Evolutionary conservation across 2,113 vertebrate species (phyloP), one percentile per base, ranked within the genome.

Genomic region (Pimephales promelas): DNA sequence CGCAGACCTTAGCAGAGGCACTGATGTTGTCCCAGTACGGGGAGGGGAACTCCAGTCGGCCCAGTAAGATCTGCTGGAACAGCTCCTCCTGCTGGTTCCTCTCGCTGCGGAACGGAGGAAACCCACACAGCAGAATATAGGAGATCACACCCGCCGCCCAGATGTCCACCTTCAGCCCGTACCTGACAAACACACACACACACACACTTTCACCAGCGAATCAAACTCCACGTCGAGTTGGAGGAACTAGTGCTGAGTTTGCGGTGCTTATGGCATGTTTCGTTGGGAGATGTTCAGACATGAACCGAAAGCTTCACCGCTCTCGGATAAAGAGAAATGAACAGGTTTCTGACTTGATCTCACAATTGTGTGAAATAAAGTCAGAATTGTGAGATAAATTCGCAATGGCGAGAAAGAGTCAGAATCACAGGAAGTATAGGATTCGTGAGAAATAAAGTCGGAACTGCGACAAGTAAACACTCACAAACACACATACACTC

Each of bases 1-100:
- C 8, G 7, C 36, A 40, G 36, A 40, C 36, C 36, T 40, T 40
- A 40, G 98, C 98, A 0, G 96, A 95, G 64, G 96, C 94, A 0
- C 97, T 97, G 93, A 99, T 95, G 87, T 93, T 94, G 92, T 99
- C 98, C 98, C 98, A 99, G 91, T 99, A 99, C 2, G 98, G 97
- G 62, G 98, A 96, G 0, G 98, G 98, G 83, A 98, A 99, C 87
- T 99, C 98, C 87, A 99, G 93, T 87, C 96, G 96, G 76, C 98
- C 98, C 74, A 95, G 92, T 80, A 99, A 93, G 90, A 99, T 99
- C 94, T 99, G 98, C 86, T 99, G 97, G 43, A 99, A 99, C 88
- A 99, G 91, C 83, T 99, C 98, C 91, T 99, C 98, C 92, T 99
- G 98, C 61, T 97, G 93, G 43, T 99, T 99, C 88, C 96, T 98